These are phyloP conservation scores for Labeo catla DNA, from an alignment of 2,113 vertebrate genomes.

Conservation along the genomic window DNA sequence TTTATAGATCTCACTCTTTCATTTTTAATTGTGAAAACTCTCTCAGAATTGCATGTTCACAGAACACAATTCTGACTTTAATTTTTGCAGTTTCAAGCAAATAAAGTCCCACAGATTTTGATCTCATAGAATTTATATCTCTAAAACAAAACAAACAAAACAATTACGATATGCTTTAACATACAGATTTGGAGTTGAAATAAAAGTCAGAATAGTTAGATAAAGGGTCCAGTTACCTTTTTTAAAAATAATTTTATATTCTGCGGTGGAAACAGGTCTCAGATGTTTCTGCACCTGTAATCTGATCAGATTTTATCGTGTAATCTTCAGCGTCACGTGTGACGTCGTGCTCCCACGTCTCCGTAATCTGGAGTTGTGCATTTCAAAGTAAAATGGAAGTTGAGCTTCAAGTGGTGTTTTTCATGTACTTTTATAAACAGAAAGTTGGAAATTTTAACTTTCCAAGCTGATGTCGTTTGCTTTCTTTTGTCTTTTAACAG, in stretches of 20 bases:
- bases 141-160: too few relatives aligned
- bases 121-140: too few relatives aligned
- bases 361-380: background rate
- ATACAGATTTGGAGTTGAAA: background rate
- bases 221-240: background rate
- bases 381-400: background rate
- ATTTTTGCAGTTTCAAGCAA: too few relatives aligned
- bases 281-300: background rate
- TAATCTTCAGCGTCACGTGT: background rate
- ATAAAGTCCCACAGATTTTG: too few relatives aligned
- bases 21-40: background rate
- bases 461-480: background rate
- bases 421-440: too few relatives aligned
- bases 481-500: constrained; percentile 71
- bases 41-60: background rate
- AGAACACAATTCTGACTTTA: too few relatives aligned
- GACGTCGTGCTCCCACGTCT: background rate
- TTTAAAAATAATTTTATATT: background rate
- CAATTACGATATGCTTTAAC: too few relatives aligned
- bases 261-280: background rate
- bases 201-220: background rate
- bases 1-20: background rate
- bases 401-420: too few relatives aligned
- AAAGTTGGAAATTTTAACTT: too few relatives aligned
- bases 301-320: background rate